A percentile compares a stretch with the other conserved stretches of the same genome.
phyloP scores from a whole-genome alignment of 2,888 invertebrate species.

The Pheosia gnoma region DNA sequence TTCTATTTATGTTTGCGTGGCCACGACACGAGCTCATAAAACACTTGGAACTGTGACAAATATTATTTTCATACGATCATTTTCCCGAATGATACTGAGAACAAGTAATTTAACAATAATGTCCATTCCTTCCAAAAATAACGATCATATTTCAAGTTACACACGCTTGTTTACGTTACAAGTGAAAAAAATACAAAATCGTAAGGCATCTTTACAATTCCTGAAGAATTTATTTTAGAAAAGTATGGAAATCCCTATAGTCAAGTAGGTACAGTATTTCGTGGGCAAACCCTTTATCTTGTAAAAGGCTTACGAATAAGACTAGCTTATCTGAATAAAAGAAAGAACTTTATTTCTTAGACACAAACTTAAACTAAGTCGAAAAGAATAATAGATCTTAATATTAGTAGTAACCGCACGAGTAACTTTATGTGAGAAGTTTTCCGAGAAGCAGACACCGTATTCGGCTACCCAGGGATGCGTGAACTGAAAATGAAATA shows the following conservation, averaged over 20 bases:
- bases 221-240: too few species aligned
- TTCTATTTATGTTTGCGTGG: neutral
- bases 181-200: too few species aligned
- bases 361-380: neutral
- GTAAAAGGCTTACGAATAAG: neutral
- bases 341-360: neutral
- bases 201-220: too few species aligned
- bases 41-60: slow-evolving; percentile 6
- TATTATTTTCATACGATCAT: neutral
- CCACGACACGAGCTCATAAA: neutral
- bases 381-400: neutral
- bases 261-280: too few species aligned
- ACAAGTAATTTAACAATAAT: neutral
- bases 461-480: neutral
- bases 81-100: neutral
- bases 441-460: neutral
- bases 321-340: too few species aligned
- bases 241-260: too few species aligned
- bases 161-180: too few species aligned
- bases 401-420: slow-evolving; percentile 1
- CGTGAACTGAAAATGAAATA: slow-evolving; percentile 3
- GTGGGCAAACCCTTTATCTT: neutral
- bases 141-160: too few species aligned
- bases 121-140: neutral
- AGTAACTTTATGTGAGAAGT: neutral